A percentile compares a stretch with the other conserved stretches of the same genome.
phyloP scores from a whole-genome alignment of 35 echinoderm and acorn worm genomes.

The Apostichopus californicus region DNA sequence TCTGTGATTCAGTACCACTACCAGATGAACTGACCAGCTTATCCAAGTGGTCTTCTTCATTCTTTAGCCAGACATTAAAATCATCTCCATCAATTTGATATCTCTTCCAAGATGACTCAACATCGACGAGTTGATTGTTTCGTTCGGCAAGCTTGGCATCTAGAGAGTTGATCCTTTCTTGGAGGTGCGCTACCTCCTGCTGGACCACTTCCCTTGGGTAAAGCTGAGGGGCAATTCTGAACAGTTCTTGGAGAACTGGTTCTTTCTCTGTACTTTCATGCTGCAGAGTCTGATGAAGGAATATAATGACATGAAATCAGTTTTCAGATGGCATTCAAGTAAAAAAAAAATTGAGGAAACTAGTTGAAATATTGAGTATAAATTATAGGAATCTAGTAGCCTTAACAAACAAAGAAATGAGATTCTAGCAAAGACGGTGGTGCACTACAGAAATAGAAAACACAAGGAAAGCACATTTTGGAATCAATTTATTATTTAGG shows the following conservation, averaged over 20 bases:
- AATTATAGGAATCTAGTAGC: no score
- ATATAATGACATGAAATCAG: no score
- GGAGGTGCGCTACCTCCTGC: not conserved
- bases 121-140: not conserved
- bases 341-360: no score
- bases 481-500: no score
- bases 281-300: not conserved
- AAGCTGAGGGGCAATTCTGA: not conserved
- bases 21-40: not conserved
- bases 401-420: no score
- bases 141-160: not conserved
- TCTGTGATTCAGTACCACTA: not conserved
- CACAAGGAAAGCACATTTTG: no score
- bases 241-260: not conserved
- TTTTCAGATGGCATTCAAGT: no score
- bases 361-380: no score
- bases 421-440: no score
- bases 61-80: constrained; percentile 1
- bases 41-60: not conserved
- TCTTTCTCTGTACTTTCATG: constrained; percentile 6
- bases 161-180: not conserved
- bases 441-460: no score
- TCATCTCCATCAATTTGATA: not conserved
- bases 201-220: not conserved
- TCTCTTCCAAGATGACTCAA: not conserved